Evolutionary conservation across 1,140 invertebrate species (phyloP).

Genomic region (Trichogramma pretiosum): DNA sequence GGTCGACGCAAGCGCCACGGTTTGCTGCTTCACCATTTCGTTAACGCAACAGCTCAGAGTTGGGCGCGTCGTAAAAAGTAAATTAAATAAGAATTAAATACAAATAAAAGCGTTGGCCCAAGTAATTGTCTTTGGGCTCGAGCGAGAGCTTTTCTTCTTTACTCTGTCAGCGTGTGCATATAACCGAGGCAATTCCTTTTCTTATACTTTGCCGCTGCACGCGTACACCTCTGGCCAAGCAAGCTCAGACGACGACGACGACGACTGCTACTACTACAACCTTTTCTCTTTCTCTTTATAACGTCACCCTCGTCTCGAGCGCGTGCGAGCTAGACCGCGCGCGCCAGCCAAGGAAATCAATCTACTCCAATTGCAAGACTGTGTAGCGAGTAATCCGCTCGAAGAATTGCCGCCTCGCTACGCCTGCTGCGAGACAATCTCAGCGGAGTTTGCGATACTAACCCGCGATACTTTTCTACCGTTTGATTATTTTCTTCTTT

Average conservation of each 20-base stretch:
- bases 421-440: too few relatives aligned
- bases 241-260: neutral
- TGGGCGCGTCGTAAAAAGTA: conserved; percentile 46
- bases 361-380: conserved; percentile 32
- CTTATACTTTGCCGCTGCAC: conserved; percentile 4
- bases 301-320: neutral
- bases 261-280: too few relatives aligned
- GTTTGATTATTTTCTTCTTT: neutral
- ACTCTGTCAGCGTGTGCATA: conserved; percentile 9
- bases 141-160: conserved; percentile 18
- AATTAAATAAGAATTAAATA: conserved; percentile 48
- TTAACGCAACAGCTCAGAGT: conserved; percentile 26
- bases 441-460: neutral
- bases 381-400: conserved; percentile 30
- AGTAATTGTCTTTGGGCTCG: conserved; percentile 42
- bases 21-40: conserved; percentile 25
- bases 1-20: neutral
- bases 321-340: too few relatives aligned
- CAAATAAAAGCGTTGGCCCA: conserved; percentile 45
- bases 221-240: neutral
- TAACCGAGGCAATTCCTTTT: conserved; percentile 6
- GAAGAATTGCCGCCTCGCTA: conserved; percentile 30
- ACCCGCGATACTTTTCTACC: neutral
- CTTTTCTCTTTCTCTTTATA: neutral
- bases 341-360: conserved; percentile 28